These are phyloP conservation scores for Patiria miniata DNA, from an alignment of 35 echinoderm and acorn worm species.

Conservation along the genomic window DNA sequence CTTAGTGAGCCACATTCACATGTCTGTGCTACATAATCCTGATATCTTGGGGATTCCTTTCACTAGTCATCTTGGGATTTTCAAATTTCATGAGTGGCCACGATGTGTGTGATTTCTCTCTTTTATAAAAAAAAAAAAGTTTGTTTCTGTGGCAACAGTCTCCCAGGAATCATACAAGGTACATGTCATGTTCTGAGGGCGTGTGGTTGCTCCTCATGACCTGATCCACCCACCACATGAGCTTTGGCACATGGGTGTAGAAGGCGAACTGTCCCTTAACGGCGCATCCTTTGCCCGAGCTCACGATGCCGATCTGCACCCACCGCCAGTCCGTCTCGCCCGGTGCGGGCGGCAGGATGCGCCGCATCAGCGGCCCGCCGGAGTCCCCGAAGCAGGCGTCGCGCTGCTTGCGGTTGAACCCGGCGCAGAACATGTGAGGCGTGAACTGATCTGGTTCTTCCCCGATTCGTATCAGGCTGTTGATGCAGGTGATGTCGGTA, in stretches of 20 bases:
- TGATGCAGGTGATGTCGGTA: conserved; percentile 49
- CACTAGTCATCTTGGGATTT: too few relatives aligned
- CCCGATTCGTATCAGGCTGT: conserved; percentile 57
- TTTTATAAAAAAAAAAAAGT: too few relatives aligned
- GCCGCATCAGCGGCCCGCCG: conserved; percentile 88
- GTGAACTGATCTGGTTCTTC: conserved; percentile 86
- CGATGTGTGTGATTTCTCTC: too few relatives aligned
- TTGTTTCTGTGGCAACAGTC: too few relatives aligned
- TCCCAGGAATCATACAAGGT: conserved; percentile 47
- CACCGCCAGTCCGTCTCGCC: conserved; percentile 55
- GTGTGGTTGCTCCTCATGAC: conserved; percentile 72
- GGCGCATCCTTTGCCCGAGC: conserved; percentile 93
- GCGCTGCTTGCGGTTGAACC: conserved; percentile 63
- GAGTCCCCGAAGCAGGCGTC: conserved; percentile 97
- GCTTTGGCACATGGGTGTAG: conserved; percentile 84
- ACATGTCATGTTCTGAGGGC: conserved; percentile 55
- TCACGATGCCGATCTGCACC: conserved; percentile 94
- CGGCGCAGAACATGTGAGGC: conserved; percentile 86
- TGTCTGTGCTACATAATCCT: too few relatives aligned
- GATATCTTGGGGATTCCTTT: too few relatives aligned
- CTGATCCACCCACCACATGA: conserved; percentile 72
- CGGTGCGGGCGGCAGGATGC: conserved; percentile 29
- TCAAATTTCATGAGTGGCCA: too few relatives aligned
- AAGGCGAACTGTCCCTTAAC: conserved; percentile 84
- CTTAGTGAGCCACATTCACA: too few relatives aligned